Conservation (phyloP, 2,888 invertebrate species). For the Polyploca ridens region DNA sequence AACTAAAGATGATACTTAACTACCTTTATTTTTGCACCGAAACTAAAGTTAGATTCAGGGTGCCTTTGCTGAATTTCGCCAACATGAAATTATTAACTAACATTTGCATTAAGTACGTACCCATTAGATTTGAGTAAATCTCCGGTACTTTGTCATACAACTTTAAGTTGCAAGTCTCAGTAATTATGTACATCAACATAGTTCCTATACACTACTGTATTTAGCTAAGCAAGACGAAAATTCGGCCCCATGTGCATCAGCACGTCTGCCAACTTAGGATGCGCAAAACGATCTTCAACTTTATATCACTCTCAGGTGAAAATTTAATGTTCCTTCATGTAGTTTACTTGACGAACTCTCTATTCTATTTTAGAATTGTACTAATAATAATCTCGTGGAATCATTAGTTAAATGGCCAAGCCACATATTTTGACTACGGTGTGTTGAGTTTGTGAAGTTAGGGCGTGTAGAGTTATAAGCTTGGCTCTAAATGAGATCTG, state of each 20-base stretch:
- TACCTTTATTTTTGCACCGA: too few relatives aligned
- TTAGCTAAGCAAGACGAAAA: slow-evolving; percentile 47
- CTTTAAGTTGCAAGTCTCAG: neutral
- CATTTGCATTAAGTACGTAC: neutral
- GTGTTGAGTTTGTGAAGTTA: too few relatives aligned
- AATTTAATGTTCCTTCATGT: neutral
- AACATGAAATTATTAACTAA: too few relatives aligned
- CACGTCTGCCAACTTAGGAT: slow-evolving; percentile 63
- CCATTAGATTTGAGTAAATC: neutral
- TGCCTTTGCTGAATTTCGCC: too few relatives aligned
- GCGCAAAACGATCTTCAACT: slow-evolving; percentile 58
- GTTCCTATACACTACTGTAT: slow-evolving; percentile 33
- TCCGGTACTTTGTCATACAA: neutral
- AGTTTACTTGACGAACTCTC: neutral
- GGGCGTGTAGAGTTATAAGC: too few relatives aligned
- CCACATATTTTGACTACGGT: too few relatives aligned
- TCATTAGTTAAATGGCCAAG: too few relatives aligned
- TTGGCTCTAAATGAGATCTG: too few relatives aligned
- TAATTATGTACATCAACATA: slow-evolving; percentile 26
- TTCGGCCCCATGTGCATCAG: slow-evolving; percentile 59
- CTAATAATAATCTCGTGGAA: slow-evolving; percentile 12
- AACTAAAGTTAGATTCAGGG: too few relatives aligned
- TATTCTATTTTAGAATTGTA: neutral
- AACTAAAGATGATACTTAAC: too few relatives aligned
- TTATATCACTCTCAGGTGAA: slow-evolving; percentile 40